phyloP scores from a whole-genome alignment of 1,140 invertebrate genomes.

The Anoplophora glabripennis region DNA sequence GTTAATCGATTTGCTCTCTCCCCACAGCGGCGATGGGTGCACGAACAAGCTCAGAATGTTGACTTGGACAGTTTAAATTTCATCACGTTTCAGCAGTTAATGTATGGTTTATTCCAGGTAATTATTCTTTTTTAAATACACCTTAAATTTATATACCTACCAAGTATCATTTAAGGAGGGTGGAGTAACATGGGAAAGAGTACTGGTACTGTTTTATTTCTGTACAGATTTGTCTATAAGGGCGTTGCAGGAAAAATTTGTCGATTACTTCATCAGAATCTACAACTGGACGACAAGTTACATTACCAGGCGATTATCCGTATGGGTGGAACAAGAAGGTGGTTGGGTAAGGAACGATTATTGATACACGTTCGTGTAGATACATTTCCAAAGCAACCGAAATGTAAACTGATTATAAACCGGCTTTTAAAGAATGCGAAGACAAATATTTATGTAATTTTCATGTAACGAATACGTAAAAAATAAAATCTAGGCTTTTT shows the following conservation, averaged over 20 bases:
- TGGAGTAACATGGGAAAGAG: constrained; percentile 18
- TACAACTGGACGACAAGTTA: constrained; percentile 19
- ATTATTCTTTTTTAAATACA: neutral
- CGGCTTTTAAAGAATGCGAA: too few species aligned
- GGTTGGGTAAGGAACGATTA: constrained; percentile 20
- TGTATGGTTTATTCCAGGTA: constrained; percentile 24
- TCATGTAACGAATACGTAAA: too few species aligned
- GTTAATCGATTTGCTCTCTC: constrained; percentile 11
- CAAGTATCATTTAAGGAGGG: constrained; percentile 15
- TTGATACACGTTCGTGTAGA: too few species aligned
- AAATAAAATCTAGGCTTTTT: too few species aligned
- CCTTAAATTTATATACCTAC: neutral
- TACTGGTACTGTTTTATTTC: constrained; percentile 18
- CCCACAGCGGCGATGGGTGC: constrained; percentile 18
- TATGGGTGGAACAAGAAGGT: constrained; percentile 13
- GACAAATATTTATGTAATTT: too few species aligned
- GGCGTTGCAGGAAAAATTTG: constrained; percentile 12
- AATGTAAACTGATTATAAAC: too few species aligned
- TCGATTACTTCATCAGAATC: constrained; percentile 7
- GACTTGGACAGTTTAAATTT: constrained; percentile 22
- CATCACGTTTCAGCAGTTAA: constrained; percentile 17
- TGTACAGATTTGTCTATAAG: constrained; percentile 21
- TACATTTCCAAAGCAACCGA: too few species aligned
- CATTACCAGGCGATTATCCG: constrained; percentile 7
- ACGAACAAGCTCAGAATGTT: constrained; percentile 22